Percentiles rank a stretch among this genome's conserved stretches.
These are phyloP conservation scores for Ecdyonurus torrentis DNA, from an alignment of 2,888 invertebrate genomes.

Conservation along the genomic window DNA sequence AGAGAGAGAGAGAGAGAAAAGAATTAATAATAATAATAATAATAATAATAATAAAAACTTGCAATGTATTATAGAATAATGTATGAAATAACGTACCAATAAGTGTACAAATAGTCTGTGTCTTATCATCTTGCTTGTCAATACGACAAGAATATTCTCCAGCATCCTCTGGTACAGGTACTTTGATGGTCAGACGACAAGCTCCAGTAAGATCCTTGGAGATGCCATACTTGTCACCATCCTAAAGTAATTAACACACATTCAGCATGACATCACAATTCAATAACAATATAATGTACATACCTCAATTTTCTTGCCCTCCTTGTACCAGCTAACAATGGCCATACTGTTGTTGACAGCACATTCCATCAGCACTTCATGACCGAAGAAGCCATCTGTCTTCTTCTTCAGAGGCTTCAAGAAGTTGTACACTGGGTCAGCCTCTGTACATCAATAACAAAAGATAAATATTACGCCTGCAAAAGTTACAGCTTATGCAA, in stretches of 20 bases:
- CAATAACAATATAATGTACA: constrained; percentile 9
- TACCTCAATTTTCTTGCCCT: constrained; percentile 50
- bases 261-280: neutral
- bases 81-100: constrained; percentile 51
- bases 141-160: constrained; percentile 82
- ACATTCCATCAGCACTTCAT: constrained; percentile 84
- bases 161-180: constrained; percentile 64
- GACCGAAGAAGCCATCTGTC: constrained; percentile 74
- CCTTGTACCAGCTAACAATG: constrained; percentile 85
- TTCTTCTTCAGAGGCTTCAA: constrained; percentile 78
- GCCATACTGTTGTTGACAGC: constrained; percentile 87
- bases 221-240: constrained; percentile 67
- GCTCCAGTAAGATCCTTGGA: constrained; percentile 86
- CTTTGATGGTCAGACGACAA: constrained; percentile 73
- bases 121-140: constrained; percentile 75
- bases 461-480: too few species aligned
- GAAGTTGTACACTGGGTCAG: constrained; percentile 88
- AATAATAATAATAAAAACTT: too few species aligned
- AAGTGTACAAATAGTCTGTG: constrained; percentile 62
- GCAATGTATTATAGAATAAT: neutral
- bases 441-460: constrained; percentile 43
- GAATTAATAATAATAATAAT: too few species aligned
- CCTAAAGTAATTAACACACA: constrained; percentile 31
- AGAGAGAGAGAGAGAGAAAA: neutral
- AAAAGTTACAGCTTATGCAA: too few species aligned